A percentile compares a stretch with the other conserved stretches of the same genome.
Evolutionary conservation across 1,140 invertebrate species (phyloP).

Genomic region (Drosophila chauvacae): DNA sequence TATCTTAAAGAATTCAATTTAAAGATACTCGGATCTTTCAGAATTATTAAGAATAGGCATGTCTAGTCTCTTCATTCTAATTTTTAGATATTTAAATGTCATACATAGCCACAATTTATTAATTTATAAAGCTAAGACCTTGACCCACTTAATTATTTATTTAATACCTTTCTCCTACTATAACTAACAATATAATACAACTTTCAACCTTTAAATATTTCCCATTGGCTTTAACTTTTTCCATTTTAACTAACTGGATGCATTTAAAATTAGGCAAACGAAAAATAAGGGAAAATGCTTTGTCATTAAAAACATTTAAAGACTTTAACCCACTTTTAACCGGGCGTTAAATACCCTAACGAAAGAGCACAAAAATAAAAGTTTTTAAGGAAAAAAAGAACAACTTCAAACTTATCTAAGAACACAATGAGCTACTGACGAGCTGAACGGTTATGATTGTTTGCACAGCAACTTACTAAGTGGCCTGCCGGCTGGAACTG

Average conservation of each 20-base stretch:
- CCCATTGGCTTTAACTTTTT: neutral
- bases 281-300: neutral
- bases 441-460: constrained; percentile 52
- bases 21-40: neutral
- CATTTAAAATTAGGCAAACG: constrained; percentile 21
- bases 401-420: constrained; percentile 29
- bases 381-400: constrained; percentile 4
- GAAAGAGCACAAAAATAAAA: constrained; percentile 26
- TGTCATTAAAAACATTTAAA: constrained; percentile 37
- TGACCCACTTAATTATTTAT: neutral
- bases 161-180: neutral
- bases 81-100: neutral
- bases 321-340: constrained; percentile 53
- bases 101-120: too few relatives aligned
- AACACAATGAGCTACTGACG: constrained; percentile 47
- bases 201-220: neutral
- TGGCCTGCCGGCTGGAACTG: constrained; percentile 35
- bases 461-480: constrained; percentile 43
- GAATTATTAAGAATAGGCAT: too few relatives aligned
- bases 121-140: neutral
- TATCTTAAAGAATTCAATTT: neutral
- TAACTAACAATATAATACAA: neutral
- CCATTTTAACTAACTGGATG: neutral
- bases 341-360: constrained; percentile 28
- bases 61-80: too few relatives aligned